A percentile compares a stretch with the other conserved stretches of the same genome.
Conservation (phyloP, 1,140 invertebrate genomes). For the Antheraea mylitta region DNA sequence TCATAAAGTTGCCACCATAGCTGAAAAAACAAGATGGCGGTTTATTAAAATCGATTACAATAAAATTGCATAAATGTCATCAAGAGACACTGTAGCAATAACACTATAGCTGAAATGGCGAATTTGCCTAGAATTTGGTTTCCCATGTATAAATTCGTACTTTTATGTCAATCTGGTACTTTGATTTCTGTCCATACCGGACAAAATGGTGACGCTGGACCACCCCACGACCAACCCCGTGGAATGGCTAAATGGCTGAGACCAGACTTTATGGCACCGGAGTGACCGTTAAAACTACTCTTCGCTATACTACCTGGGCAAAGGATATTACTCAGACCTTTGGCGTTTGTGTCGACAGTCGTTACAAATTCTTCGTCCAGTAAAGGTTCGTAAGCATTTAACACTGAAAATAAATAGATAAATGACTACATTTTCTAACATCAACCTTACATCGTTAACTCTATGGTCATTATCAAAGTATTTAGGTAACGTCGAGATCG, state of each 20-base stretch:
- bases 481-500: too few relatives aligned
- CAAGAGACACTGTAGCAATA: slow-evolving; percentile 40
- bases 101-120: slow-evolving; percentile 30
- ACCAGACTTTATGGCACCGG: slow-evolving; percentile 83
- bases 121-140: slow-evolving; percentile 32
- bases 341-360: slow-evolving; percentile 41
- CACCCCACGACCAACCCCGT: slow-evolving; percentile 89
- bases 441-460: too few relatives aligned
- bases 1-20: slow-evolving; percentile 8
- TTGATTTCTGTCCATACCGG: slow-evolving; percentile 84
- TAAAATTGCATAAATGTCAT: slow-evolving; percentile 35
- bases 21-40: slow-evolving; percentile 26
- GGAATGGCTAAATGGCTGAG: slow-evolving; percentile 89
- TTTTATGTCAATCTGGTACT: slow-evolving; percentile 62
- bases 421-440: too few relatives aligned
- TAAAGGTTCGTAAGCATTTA: slow-evolving; percentile 52
- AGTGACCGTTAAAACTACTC: slow-evolving; percentile 73
- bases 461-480: too few relatives aligned
- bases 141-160: slow-evolving; percentile 21
- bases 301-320: slow-evolving; percentile 44
- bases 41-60: slow-evolving; percentile 27
- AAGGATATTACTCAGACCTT: slow-evolving; percentile 52
- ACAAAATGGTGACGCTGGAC: slow-evolving; percentile 85
- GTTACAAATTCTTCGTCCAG: slow-evolving; percentile 55
- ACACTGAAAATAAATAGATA: slow-evolving; percentile 38